phyloP scores from a whole-genome alignment of 1,140 invertebrate species.

The Linepithema humile region DNA sequence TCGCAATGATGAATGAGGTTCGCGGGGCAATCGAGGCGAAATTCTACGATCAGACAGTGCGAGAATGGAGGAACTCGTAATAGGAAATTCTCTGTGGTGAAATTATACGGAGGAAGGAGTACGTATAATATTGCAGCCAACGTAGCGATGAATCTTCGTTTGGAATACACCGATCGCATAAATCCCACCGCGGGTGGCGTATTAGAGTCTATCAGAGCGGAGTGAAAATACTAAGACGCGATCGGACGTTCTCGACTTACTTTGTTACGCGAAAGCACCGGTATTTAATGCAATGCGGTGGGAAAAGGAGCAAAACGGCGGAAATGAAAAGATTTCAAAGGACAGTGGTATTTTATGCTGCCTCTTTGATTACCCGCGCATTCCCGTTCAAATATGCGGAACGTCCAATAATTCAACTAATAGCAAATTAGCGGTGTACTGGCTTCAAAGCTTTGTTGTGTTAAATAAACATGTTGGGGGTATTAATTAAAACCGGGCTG shows the following conservation, averaged over 20 bases:
- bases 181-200: conserved; percentile 16
- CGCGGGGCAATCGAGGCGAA: conserved; percentile 42
- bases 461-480: conserved; percentile 47
- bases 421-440: conserved; percentile 32
- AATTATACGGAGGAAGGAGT: conserved; percentile 59
- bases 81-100: conserved; percentile 64
- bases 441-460: conserved; percentile 46
- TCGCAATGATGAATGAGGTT: conserved; percentile 53
- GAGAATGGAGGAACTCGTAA: conserved; percentile 50
- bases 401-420: conserved; percentile 38
- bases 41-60: conserved; percentile 36
- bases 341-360: background rate
- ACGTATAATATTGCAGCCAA: conserved; percentile 35
- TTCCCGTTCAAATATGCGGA: background rate
- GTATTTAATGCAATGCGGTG: background rate
- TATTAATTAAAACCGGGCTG: conserved; percentile 54
- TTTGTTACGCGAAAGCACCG: background rate
- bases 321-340: conserved; percentile 1
- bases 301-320: background rate
- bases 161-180: conserved; percentile 12
- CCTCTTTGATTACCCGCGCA: background rate
- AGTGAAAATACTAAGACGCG: background rate
- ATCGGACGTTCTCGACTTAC: background rate
- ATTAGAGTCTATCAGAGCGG: background rate
- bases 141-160: conserved; percentile 40